Evolutionary conservation across 2,888 invertebrate genomes (phyloP).

Genomic region (Lypha dubia): DNA sequence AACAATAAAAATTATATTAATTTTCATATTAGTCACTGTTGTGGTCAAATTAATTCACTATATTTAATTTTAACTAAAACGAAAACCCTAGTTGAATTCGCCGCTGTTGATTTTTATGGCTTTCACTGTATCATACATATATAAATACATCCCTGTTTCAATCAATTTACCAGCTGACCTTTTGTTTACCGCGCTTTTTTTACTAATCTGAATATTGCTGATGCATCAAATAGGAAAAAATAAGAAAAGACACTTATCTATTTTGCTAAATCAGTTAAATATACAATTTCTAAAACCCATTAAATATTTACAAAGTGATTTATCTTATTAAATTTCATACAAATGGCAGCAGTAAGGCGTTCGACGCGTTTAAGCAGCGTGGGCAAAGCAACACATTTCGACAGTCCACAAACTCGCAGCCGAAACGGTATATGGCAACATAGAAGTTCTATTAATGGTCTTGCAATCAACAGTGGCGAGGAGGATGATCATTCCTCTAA

Average conservation of each 20-base stretch:
- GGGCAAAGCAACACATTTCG: conserved; percentile 69
- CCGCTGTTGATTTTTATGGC: too few species aligned
- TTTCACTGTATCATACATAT: background rate
- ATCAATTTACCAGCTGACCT: conserved; percentile 38
- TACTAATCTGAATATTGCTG: conserved; percentile 21
- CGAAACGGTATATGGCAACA: conserved; percentile 77
- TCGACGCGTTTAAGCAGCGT: conserved; percentile 81
- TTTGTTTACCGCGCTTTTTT: conserved; percentile 69
- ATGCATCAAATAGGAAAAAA: conserved; percentile 30
- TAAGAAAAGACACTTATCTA: background rate
- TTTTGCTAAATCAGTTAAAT: background rate
- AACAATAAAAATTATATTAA: too few species aligned
- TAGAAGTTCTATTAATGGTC: conserved; percentile 73
- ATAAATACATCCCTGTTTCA: conserved; percentile 40
- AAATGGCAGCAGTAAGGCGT: conserved; percentile 80
- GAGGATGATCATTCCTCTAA: conserved; percentile 72
- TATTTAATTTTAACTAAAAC: too few species aligned
- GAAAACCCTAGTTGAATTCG: too few species aligned
- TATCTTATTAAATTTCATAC: background rate
- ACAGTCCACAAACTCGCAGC: conserved; percentile 71
- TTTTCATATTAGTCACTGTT: too few species aligned
- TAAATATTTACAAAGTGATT: conserved; percentile 15
- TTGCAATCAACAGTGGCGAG: conserved; percentile 74
- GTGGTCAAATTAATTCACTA: too few species aligned
- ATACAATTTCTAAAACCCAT: too few species aligned